These are phyloP conservation scores for Noctilio leporinus DNA, from an alignment of 2,113 vertebrate species.

Conservation along the genomic window DNA sequence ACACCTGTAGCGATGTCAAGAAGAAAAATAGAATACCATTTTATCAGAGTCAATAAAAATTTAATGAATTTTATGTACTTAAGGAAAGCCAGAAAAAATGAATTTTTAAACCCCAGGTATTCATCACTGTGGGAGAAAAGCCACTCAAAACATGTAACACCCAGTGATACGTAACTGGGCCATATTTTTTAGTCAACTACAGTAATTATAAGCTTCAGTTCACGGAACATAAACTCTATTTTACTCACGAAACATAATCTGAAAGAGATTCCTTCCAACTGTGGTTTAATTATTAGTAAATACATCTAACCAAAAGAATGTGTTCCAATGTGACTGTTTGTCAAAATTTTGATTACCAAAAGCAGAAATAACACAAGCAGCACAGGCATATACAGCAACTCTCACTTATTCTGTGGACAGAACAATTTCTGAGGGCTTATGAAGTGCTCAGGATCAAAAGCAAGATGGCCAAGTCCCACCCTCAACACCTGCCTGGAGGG, in stretches of 20 bases:
- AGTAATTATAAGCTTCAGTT: neutral
- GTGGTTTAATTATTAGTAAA: neutral
- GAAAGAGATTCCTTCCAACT: neutral
- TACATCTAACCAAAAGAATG: neutral
- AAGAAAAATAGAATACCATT: neutral
- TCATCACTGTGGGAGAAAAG: neutral
- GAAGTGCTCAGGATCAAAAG: neutral
- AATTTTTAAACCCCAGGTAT: no score
- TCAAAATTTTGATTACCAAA: neutral
- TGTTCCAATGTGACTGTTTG: neutral
- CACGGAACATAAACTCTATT: neutral
- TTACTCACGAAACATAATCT: neutral
- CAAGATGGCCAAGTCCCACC: neutral
- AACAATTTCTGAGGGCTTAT: neutral
- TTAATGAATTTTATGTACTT: neutral
- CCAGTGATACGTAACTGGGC: neutral
- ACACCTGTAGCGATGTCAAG: neutral
- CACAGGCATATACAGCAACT: neutral
- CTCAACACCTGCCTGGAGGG: fast-evolving
- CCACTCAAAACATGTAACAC: neutral
- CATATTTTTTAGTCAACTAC: neutral
- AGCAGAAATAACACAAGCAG: neutral
- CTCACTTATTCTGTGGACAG: neutral
- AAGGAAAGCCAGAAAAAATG: neutral
- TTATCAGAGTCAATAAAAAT: neutral